A percentile compares a stretch with the other conserved stretches of the same genome.
phyloP scores from a whole-genome alignment of 2,797 vertebrate genomes.

The Spea hammondii region DNA sequence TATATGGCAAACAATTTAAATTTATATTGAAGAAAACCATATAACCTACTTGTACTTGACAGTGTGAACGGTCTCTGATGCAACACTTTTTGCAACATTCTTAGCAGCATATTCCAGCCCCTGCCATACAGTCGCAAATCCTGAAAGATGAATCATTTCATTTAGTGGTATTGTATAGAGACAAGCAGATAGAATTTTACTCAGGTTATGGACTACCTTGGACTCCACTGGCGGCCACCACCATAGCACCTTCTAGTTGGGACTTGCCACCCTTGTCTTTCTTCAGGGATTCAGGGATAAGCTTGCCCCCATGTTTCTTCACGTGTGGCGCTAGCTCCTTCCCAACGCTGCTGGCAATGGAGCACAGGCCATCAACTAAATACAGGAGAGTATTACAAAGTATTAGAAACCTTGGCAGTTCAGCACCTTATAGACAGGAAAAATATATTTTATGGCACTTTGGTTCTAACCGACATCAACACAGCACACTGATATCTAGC shows the following conservation, averaged over 20 bases:
- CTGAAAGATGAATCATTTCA: slow-evolving; percentile 64
- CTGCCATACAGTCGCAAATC: slow-evolving; percentile 95
- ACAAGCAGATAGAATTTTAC: not conserved
- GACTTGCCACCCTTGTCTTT: slow-evolving; percentile 93
- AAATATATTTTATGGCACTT: too few species aligned
- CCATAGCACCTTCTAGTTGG: slow-evolving; percentile 89
- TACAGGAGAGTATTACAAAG: not conserved
- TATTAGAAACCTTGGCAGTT: too few species aligned
- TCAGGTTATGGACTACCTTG: slow-evolving; percentile 75
- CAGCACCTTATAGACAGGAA: too few species aligned
- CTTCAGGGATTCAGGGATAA: slow-evolving; percentile 92
- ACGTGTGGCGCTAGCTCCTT: slow-evolving; percentile 90
- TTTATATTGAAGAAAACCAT: not conserved
- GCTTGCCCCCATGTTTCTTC: slow-evolving; percentile 92
- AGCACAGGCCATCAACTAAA: slow-evolving; percentile 91
- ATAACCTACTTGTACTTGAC: slow-evolving; percentile 90
- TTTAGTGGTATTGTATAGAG: slow-evolving; percentile 36
- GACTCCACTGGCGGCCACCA: slow-evolving; percentile 93
- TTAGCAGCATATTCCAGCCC: slow-evolving; percentile 91
- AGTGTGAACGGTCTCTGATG: slow-evolving; percentile 89
- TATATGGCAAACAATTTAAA: too few species aligned
- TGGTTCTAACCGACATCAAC: too few species aligned
- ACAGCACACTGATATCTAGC: too few species aligned
- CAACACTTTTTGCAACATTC: slow-evolving; percentile 87
- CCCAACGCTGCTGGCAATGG: slow-evolving; percentile 84